Evolutionary conservation across 2,797 vertebrate species (phyloP).

Genomic region (Arnoldichthys spilopterus): DNA sequence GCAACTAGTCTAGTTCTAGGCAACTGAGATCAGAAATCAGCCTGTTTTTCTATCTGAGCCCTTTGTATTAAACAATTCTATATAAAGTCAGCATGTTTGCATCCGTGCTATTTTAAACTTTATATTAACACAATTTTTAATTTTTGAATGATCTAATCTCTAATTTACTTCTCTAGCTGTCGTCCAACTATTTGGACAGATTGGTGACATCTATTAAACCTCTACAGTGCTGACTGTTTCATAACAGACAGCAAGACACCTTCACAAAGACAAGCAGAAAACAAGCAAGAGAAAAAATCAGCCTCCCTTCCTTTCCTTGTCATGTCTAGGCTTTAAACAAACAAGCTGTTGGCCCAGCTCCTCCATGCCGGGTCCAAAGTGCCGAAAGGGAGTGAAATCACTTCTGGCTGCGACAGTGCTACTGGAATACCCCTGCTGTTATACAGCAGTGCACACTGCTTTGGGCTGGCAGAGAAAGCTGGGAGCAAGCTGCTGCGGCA

Average conservation of each 20-base stretch:
- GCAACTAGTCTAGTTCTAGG: not conserved
- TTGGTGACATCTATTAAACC: not conserved
- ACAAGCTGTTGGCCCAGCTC: conserved; percentile 34
- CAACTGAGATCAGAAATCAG: not conserved
- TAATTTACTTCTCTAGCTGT: not conserved
- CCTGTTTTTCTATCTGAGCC: not conserved
- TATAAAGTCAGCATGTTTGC: not conserved
- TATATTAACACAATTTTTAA: not conserved
- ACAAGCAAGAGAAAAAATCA: conserved; percentile 1
- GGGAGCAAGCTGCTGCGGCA: not conserved
- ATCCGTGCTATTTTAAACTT: not conserved
- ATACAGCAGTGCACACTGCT: conserved; percentile 30
- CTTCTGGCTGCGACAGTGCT: conserved; percentile 41
- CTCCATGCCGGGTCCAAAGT: conserved; percentile 38
- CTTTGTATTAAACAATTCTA: not conserved
- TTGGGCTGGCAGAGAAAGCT: conserved; percentile 6
- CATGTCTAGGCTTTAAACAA: conserved; percentile 43
- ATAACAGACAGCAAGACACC: not conserved
- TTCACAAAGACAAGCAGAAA: not conserved
- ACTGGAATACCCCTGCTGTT: conserved; percentile 57
- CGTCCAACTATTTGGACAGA: not conserved
- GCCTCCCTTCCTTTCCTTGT: conserved; percentile 14
- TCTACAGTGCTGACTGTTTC: not conserved
- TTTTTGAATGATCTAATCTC: not conserved
- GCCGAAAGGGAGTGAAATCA: conserved; percentile 51